A percentile compares a stretch with the other conserved stretches of the same genome.
These are phyloP conservation scores for Meloidogyne hapla DNA, from an alignment of 1,140 invertebrate species.

Conservation along the genomic window DNA sequence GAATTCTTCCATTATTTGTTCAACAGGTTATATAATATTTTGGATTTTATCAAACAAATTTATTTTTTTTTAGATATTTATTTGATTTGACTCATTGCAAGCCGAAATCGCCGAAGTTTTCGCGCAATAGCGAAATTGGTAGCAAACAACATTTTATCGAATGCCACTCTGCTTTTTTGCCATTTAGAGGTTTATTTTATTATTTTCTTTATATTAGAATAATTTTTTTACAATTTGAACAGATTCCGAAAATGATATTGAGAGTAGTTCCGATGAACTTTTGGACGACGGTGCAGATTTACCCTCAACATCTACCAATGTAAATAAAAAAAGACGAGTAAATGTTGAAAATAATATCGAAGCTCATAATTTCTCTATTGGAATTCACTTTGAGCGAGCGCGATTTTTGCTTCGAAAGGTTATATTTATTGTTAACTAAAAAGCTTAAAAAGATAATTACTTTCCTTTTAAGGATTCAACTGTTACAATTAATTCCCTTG, in stretches of 20 bases:
- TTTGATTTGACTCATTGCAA: slow-evolving; percentile 54
- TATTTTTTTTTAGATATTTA: slow-evolving; percentile 40
- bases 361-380: slow-evolving; percentile 37
- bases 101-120: slow-evolving; percentile 40
- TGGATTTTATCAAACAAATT: not conserved
- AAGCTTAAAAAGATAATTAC: not conserved
- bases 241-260: not conserved
- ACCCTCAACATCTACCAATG: too few species aligned
- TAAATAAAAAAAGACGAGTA: not conserved
- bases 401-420: slow-evolving; percentile 36
- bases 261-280: not conserved
- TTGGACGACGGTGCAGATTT: not conserved
- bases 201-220: too few species aligned
- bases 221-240: not conserved
- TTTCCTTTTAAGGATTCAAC: not conserved
- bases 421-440: too few species aligned
- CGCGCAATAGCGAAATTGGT: not conserved
- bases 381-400: slow-evolving; percentile 30
- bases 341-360: not conserved
- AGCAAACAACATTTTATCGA: slow-evolving; percentile 35
- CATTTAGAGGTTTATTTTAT: slow-evolving; percentile 15
- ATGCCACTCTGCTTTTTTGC: slow-evolving; percentile 26
- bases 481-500: not conserved
- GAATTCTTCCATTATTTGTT: slow-evolving; percentile 52
- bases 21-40: slow-evolving; percentile 33